A percentile compares a stretch with the other conserved stretches of the same genome.
Evolutionary conservation across 2,888 invertebrate species (phyloP).

Genomic region (Nycteola revayana): DNA sequence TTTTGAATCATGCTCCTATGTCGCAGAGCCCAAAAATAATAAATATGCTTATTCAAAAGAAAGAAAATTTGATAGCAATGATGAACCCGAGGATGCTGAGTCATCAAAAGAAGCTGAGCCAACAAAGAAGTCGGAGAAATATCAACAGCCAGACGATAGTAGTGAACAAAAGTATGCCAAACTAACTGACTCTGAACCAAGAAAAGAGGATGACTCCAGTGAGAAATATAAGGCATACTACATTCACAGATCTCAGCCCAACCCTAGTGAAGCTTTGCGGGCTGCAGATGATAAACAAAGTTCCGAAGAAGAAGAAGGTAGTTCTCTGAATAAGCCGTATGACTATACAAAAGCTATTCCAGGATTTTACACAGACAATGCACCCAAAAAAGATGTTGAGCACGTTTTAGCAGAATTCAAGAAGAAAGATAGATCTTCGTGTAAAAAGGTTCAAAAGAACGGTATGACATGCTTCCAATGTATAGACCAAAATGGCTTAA

Average conservation of each 20-base stretch:
- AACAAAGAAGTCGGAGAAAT: conserved; percentile 58
- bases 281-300: conserved; percentile 53
- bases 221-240: conserved; percentile 71
- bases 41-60: conserved; percentile 86
- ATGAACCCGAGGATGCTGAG: conserved; percentile 77
- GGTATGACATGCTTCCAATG: conserved; percentile 91
- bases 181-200: conserved; percentile 41
- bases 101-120: conserved; percentile 60
- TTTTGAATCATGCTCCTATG: conserved; percentile 91
- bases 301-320: conserved; percentile 57
- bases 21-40: conserved; percentile 87
- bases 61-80: conserved; percentile 83
- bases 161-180: conserved; percentile 51
- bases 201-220: conserved; percentile 50
- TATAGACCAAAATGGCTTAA: conserved; percentile 84
- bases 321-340: conserved; percentile 55
- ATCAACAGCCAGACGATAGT: conserved; percentile 48
- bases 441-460: conserved; percentile 86
- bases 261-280: conserved; percentile 61
- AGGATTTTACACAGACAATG: conserved; percentile 76
- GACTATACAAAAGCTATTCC: conserved; percentile 73
- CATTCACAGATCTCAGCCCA: conserved; percentile 61
- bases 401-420: conserved; percentile 87
- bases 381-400: conserved; percentile 85
- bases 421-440: conserved; percentile 86